Evolutionary conservation across 2,797 vertebrate species (phyloP).

Genomic region (Chloroceryle amazona): DNA sequence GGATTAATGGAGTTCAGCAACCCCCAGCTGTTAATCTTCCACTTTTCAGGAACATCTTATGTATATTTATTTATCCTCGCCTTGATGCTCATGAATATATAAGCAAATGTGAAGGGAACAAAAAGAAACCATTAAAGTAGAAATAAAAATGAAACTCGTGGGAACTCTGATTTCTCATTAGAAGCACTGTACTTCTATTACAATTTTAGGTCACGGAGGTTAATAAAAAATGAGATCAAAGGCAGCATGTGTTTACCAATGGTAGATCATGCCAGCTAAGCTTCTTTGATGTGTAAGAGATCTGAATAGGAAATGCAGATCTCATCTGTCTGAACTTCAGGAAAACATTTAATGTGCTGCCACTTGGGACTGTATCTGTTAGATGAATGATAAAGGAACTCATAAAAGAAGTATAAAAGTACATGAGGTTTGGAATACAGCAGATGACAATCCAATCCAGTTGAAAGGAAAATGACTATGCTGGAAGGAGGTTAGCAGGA

Average conservation of each 20-base stretch:
- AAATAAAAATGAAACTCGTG: background rate
- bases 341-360: slow-evolving; percentile 20
- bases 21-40: background rate
- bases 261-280: background rate
- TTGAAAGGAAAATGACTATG: background rate
- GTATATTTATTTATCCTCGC: background rate
- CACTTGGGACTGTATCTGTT: background rate
- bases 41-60: background rate
- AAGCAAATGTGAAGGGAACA: background rate
- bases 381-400: background rate
- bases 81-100: background rate
- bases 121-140: background rate
- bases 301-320: slow-evolving; percentile 40
- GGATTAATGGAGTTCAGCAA: background rate
- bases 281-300: slow-evolving; percentile 56
- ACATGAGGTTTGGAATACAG: background rate
- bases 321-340: slow-evolving; percentile 29
- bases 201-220: slow-evolving; percentile 7
- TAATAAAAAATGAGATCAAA: slow-evolving; percentile 64
- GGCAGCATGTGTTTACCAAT: slow-evolving; percentile 46
- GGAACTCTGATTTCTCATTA: slow-evolving; percentile 36
- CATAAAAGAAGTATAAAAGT: background rate
- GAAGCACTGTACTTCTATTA: background rate
- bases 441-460: background rate
- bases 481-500: background rate